Evolutionary conservation across 1,140 invertebrate genomes (phyloP).

Genomic region (Drosophila busckii): DNA sequence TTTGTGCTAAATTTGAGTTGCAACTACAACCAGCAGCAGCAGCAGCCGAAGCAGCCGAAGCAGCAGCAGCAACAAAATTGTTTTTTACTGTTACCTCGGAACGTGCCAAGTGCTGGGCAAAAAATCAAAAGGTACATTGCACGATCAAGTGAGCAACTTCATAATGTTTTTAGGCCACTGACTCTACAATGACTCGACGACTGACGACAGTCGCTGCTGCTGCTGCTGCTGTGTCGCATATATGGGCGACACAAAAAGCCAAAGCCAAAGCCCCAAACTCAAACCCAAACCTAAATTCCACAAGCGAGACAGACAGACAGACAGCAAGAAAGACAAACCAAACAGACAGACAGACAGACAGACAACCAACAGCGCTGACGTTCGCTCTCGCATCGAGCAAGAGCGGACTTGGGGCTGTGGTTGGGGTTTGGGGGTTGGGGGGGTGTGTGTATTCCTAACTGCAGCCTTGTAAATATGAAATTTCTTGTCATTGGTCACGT

Average conservation of each 20-base stretch:
- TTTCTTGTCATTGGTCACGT: slow-evolving; percentile 72
- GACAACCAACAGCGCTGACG: no score
- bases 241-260: no score
- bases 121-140: slow-evolving; percentile 69
- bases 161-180: slow-evolving; percentile 72
- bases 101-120: slow-evolving; percentile 68
- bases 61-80: no score
- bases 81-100: slow-evolving; percentile 10
- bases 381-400: no score
- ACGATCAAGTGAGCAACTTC: slow-evolving; percentile 78
- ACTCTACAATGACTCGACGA: slow-evolving; percentile 58
- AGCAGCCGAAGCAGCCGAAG: no score
- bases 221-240: no score
- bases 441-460: no score
- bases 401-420: no score
- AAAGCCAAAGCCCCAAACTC: no score
- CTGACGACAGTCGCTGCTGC: slow-evolving; percentile 4
- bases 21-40: background rate
- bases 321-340: background rate
- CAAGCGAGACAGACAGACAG: no score
- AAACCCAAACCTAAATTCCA: no score
- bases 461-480: slow-evolving; percentile 40
- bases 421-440: no score
- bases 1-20: slow-evolving; percentile 28
- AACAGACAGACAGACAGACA: background rate